Evolutionary conservation across 1,140 invertebrate genomes (phyloP).

Genomic region (Drosophila quadrilineata): DNA sequence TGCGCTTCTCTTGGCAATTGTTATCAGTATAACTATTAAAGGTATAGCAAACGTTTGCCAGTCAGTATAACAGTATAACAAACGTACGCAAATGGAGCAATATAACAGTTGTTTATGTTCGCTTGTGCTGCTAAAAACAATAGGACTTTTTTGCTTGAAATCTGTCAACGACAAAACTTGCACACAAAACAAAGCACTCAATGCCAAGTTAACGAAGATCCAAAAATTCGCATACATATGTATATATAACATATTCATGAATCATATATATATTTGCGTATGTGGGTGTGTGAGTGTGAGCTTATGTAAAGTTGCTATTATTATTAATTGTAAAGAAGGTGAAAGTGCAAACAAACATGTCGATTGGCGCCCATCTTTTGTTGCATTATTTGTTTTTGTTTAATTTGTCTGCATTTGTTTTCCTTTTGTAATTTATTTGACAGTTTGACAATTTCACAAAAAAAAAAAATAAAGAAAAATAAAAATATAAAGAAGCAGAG

Average conservation of each 20-base stretch:
- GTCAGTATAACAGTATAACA: conserved; percentile 1
- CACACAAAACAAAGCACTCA: conserved; percentile 41
- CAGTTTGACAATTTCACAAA: conserved; percentile 78
- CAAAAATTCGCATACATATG: conserved; percentile 44
- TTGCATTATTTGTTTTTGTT: conserved; percentile 38
- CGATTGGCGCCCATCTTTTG: conserved; percentile 52
- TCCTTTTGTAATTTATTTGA: conserved; percentile 68
- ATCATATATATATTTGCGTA: neutral
- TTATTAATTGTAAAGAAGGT: conserved; percentile 42
- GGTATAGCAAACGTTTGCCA: no score
- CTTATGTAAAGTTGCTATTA: no score
- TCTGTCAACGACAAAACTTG: conserved; percentile 1
- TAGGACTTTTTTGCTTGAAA: neutral
- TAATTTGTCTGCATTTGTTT: neutral
- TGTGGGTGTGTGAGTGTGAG: conserved; percentile 19
- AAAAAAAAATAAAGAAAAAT: no score
- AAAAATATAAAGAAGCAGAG: no score
- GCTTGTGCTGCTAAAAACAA: neutral
- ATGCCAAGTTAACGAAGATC: conserved; percentile 31
- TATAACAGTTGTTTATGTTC: neutral
- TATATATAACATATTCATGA: conserved; percentile 21
- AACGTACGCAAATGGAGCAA: no score
- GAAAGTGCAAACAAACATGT: no score
- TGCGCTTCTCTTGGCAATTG: no score
- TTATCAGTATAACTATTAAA: no score